These are phyloP conservation scores for Agrilus cyanescens DNA, from an alignment of 2,888 invertebrate genomes.

Conservation along the genomic window DNA sequence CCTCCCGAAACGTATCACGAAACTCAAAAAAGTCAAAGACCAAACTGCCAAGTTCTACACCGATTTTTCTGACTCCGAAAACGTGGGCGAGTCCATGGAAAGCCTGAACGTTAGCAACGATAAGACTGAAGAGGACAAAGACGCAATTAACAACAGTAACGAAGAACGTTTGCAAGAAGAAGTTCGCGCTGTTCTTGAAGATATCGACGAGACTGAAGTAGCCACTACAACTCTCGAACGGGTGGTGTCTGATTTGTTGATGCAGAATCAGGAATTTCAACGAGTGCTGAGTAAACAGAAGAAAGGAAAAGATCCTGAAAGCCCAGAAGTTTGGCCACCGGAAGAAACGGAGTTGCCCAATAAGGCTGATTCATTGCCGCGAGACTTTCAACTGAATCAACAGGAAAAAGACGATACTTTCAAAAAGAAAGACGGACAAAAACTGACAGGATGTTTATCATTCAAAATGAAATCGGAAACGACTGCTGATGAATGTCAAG, in stretches of 20 bases:
- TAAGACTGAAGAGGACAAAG: slow-evolving; percentile 37
- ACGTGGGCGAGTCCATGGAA: slow-evolving; percentile 47
- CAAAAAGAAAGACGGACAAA: slow-evolving; percentile 34
- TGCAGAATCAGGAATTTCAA: slow-evolving; percentile 75
- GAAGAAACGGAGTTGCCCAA: slow-evolving; percentile 54
- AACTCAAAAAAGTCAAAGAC: slow-evolving; percentile 53
- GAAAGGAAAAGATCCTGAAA: slow-evolving; percentile 32
- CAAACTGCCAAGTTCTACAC: slow-evolving; percentile 55
- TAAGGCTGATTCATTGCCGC: slow-evolving; percentile 66
- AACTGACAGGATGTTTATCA: not conserved
- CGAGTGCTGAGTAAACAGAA: slow-evolving; percentile 65
- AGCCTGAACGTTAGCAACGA: slow-evolving; percentile 35
- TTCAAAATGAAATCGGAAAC: slow-evolving; percentile 8
- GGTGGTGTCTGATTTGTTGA: slow-evolving; percentile 69
- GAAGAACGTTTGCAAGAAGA: slow-evolving; percentile 23
- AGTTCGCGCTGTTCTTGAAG: slow-evolving; percentile 33
- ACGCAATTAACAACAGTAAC: slow-evolving; percentile 36
- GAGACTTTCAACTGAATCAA: slow-evolving; percentile 60
- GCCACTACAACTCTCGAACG: slow-evolving; percentile 51
- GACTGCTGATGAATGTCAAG: slow-evolving; percentile 25
- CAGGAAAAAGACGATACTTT: slow-evolving; percentile 37
- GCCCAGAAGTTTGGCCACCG: slow-evolving; percentile 44
- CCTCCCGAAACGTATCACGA: slow-evolving; percentile 59
- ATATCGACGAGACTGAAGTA: slow-evolving; percentile 16
- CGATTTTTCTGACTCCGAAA: slow-evolving; percentile 51